Conservation (phyloP, 1,140 invertebrate species). For the Brachionus sp. region DNA sequence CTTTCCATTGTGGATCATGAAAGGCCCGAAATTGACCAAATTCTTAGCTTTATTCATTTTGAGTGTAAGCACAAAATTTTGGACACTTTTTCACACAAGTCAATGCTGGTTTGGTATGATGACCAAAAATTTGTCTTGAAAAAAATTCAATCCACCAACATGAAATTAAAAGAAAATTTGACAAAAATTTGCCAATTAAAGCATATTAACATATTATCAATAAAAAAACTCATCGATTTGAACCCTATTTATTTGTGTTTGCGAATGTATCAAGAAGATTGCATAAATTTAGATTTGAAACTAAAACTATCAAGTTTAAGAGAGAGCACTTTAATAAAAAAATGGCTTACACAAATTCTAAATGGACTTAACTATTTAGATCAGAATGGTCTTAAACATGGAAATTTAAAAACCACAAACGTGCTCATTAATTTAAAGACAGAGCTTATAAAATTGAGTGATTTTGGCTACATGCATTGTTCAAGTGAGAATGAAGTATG, state of each 20-base stretch:
- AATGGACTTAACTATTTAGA: not conserved
- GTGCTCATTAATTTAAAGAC: not conserved
- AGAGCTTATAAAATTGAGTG: not conserved
- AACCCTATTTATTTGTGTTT: not conserved
- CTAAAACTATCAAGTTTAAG: not conserved
- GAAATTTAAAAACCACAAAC: not conserved
- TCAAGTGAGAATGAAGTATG: not conserved
- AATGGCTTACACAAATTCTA: constrained; percentile 28
- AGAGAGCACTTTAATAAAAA: not conserved
- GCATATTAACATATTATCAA: not conserved
- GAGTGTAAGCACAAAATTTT: not conserved
- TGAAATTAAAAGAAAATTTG: not conserved
- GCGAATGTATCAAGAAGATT: not conserved
- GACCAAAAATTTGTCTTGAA: constrained; percentile 15
- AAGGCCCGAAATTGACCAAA: not conserved
- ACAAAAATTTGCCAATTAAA: not conserved
- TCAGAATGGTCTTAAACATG: not conserved
- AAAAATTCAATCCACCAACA: not conserved
- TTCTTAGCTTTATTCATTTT: not conserved
- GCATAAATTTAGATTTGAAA: not conserved
- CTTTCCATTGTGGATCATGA: not conserved
- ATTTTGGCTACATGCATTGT: constrained; percentile 9
- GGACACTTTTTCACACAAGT: not conserved
- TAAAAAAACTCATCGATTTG: not conserved
- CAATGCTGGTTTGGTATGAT: not conserved